Evolutionary conservation across 2,888 invertebrate species (phyloP), one percentile per base, ranked within the genome.

Genomic region (Netelia melanura): DNA sequence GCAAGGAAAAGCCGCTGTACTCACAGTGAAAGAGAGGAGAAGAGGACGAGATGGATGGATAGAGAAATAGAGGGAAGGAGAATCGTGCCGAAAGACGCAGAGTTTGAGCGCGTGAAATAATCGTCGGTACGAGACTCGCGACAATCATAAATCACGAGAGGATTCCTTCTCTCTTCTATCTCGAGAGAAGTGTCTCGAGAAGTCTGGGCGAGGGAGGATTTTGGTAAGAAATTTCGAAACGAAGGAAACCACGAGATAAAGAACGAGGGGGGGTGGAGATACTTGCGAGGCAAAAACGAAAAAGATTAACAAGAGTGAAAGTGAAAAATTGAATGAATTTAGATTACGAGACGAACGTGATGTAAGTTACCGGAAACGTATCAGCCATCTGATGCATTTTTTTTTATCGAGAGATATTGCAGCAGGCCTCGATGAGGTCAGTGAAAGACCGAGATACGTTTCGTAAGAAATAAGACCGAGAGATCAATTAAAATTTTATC

Each of bases 1-100:
- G 89, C 85, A 85, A 86, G 74, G 82, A 83, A 83, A 87, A 87
- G 85, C 81, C 81, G 67, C 44, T 43, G 71, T 58, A 56, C 52
- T 52, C 80, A 79, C 72, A 68, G 58, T 52, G 54, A 74, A 70
- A 77, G 11, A 68, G 68, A 68, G 56, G 82, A 67, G 68, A 74
- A 17, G 64, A 70, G 62, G 17, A 56, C 62, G 54, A 38, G 64
- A 74, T 74, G 70, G 70, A 77, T 81, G 68, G 75, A 82, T 65
- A 71, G 68, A 80, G 77, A 79, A 80, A 62, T 61, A 83, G 75
- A 83, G 77, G 71, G 43, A 78, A 64, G 62, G 77, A 83, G 72
- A 70, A 62, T 70, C 58, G 68, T 64, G 43, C 23, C 52, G 25
- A 78, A 74, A 65, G 67, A 76, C 58, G 68, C 17, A 70, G 77